Conservation (phyloP, 2,113 vertebrate genomes). For the Apaloderma vittatum region DNA sequence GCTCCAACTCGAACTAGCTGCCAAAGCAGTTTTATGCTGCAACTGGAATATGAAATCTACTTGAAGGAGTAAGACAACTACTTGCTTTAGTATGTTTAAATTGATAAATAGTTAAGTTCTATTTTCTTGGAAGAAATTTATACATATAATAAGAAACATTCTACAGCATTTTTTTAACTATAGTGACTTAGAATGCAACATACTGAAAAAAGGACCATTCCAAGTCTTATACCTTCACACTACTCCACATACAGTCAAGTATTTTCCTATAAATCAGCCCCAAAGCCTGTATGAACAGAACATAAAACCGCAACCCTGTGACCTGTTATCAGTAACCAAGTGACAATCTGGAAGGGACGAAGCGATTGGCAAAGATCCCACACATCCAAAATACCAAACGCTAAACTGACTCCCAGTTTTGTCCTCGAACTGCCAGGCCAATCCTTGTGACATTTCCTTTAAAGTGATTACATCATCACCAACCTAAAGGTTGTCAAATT, state of each 20-base stretch:
- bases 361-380: neutral
- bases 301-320: neutral
- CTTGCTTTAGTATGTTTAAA: neutral
- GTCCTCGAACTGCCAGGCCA: neutral
- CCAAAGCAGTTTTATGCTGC: neutral
- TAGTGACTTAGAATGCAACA: neutral
- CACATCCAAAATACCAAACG: neutral
- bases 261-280: neutral
- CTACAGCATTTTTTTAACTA: neutral
- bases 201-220: neutral
- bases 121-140: neutral
- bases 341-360: neutral
- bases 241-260: neutral
- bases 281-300: neutral
- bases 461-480: neutral
- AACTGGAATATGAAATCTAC: neutral
- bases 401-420: neutral
- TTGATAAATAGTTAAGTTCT: neutral
- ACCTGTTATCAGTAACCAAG: neutral
- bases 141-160: neutral
- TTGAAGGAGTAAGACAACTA: neutral
- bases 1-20: neutral
- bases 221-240: neutral
- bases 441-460: neutral
- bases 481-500: neutral